Evolutionary conservation across 2,113 vertebrate species (phyloP).

Genomic region (Ahaetulla prasina): DNA sequence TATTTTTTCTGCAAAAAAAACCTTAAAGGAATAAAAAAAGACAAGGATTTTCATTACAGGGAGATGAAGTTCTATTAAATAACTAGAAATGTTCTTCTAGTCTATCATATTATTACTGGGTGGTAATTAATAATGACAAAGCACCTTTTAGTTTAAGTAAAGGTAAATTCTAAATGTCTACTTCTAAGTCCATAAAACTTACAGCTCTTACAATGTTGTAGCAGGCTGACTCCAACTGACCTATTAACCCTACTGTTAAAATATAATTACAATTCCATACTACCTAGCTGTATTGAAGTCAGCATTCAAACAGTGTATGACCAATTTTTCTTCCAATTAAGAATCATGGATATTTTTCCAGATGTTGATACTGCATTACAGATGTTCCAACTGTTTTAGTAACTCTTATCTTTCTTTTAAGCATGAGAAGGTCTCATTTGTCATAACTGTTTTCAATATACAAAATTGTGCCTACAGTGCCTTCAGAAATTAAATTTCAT

Average conservation of each 20-base stretch:
- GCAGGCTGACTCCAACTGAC: not conserved
- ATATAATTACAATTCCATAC: not conserved
- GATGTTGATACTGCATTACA: not conserved
- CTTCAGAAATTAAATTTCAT: conserved; percentile 7
- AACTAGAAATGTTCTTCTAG: not conserved
- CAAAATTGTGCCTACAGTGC: not conserved
- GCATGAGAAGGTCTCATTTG: not conserved
- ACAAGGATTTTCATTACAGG: not conserved
- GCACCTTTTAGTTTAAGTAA: not conserved
- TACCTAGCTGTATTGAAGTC: not conserved
- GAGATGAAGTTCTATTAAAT: not conserved
- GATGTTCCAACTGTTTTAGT: not conserved
- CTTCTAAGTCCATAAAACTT: not conserved
- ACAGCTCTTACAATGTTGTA: not conserved
- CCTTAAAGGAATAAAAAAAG: not conserved
- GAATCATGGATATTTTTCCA: not conserved
- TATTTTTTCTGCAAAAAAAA: not conserved
- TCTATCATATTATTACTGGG: not conserved
- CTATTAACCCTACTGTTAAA: not conserved
- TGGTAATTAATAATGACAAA: not conserved
- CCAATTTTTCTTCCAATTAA: not conserved
- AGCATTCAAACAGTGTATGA: not conserved
- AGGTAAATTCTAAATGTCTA: not conserved
- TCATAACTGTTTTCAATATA: not conserved
- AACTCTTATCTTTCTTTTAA: not conserved